A percentile compares a stretch with the other conserved stretches of the same genome.
Conservation (phyloP, 2,113 vertebrate species). For the Mionectes macconnelli region DNA sequence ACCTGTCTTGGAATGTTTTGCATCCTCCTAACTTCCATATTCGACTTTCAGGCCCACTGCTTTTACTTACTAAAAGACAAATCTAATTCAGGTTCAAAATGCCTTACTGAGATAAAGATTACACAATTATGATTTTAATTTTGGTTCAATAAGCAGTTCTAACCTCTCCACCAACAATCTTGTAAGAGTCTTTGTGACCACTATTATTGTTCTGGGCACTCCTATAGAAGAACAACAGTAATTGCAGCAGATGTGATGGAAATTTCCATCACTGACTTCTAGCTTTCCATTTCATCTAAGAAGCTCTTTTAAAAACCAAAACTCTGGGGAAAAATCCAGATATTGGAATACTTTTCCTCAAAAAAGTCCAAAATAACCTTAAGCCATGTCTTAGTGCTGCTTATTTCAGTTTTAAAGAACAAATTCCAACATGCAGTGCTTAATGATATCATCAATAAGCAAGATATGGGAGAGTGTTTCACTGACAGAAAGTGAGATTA, state of each 20-base stretch:
- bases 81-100: not conserved
- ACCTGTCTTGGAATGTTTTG: not conserved
- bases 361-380: not conserved
- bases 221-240: not conserved
- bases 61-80: not conserved
- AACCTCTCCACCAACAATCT: not conserved
- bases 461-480: not conserved
- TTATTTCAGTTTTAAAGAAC: not conserved
- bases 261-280: not conserved
- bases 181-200: not conserved
- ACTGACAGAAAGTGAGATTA: not conserved
- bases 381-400: not conserved
- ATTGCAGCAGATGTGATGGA: not conserved
- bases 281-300: not conserved
- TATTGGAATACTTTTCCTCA: not conserved
- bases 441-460: not conserved
- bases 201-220: not conserved
- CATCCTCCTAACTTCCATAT: not conserved
- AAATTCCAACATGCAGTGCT: not conserved
- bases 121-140: not conserved
- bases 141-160: not conserved
- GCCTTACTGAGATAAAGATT: not conserved
- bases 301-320: not conserved
- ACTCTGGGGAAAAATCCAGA: not conserved
- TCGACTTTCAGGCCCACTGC: not conserved